phyloP scores from a whole-genome alignment of 2,888 invertebrate species.

The Agrotis exclamationis region DNA sequence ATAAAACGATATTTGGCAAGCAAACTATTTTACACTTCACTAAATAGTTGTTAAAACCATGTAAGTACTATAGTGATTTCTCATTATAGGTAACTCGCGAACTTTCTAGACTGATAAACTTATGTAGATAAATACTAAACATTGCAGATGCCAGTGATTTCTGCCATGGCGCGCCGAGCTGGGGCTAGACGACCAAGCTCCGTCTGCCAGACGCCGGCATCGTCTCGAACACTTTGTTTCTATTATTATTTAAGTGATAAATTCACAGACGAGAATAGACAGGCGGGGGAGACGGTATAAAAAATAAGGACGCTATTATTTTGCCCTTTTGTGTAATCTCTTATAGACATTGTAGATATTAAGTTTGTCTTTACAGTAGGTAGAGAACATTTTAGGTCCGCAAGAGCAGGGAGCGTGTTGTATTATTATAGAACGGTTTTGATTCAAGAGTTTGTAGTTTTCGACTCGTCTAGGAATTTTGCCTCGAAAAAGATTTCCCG shows the following conservation, averaged over 20 bases:
- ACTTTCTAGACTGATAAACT: conserved; percentile 47
- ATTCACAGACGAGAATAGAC: conserved; percentile 42
- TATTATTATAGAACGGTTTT: conserved; percentile 10
- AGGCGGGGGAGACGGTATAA: conserved; percentile 30
- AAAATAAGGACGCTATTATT: conserved; percentile 38
- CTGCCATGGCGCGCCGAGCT: conserved; percentile 15
- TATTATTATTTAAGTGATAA: conserved; percentile 57
- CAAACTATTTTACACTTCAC: background rate
- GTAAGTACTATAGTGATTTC: conserved; percentile 3
- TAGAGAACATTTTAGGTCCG: conserved; percentile 1
- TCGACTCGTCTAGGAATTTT: no score
- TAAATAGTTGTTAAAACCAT: conserved; percentile 4
- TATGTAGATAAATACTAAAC: conserved; percentile 40
- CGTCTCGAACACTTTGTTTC: conserved; percentile 56
- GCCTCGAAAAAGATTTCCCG: no score
- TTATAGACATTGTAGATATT: conserved; percentile 14
- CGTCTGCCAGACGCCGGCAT: conserved; percentile 60
- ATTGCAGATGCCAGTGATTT: conserved; percentile 33
- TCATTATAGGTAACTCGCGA: background rate
- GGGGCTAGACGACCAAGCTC: conserved; percentile 38
- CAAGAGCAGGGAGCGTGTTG: background rate
- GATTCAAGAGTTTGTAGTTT: no score
- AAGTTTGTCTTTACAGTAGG: background rate
- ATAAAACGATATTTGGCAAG: conserved; percentile 19
- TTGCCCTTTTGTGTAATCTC: conserved; percentile 29